A percentile compares a stretch with the other conserved stretches of the same genome.
phyloP scores from a whole-genome alignment of 2,888 invertebrate genomes.

The Lepidocyrtoides sp. region DNA sequence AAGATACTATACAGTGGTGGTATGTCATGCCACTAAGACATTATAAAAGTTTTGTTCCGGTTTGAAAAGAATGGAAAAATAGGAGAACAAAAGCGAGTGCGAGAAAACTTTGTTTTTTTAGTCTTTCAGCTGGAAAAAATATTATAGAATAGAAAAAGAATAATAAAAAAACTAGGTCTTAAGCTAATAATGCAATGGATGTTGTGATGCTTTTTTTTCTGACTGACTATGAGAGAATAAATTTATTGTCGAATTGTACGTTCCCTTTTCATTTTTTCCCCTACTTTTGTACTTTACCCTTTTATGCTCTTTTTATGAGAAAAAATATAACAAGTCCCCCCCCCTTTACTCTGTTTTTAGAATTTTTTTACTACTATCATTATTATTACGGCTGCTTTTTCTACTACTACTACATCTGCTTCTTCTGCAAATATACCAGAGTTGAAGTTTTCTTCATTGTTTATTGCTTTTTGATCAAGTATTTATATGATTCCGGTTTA shows the following conservation, averaged over 20 bases:
- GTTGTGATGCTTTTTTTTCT: not conserved
- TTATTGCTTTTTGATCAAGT: conserved; percentile 73
- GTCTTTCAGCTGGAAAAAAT: not conserved
- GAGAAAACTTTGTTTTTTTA: not conserved
- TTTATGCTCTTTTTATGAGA: too few relatives aligned
- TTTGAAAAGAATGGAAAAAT: not conserved
- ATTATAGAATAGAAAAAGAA: not conserved
- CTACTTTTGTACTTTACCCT: conserved; percentile 1
- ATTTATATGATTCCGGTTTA: conserved; percentile 64
- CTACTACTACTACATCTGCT: too few relatives aligned
- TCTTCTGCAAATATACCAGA: too few relatives aligned
- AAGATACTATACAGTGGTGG: too few relatives aligned
- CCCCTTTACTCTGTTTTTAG: not conserved
- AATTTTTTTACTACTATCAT: conserved; percentile 14
- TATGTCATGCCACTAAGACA: too few relatives aligned
- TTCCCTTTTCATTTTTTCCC: not conserved
- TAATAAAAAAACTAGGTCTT: not conserved
- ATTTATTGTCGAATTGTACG: not conserved
- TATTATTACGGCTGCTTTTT: too few relatives aligned
- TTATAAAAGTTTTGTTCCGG: not conserved
- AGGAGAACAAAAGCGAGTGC: not conserved
- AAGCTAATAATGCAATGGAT: conserved; percentile 4
- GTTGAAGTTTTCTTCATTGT: conserved; percentile 17
- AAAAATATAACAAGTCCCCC: not conserved
- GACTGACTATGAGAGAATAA: too few relatives aligned